Evolutionary conservation across 2,113 vertebrate genomes (phyloP).

Genomic region (Podiceps cristatus): DNA sequence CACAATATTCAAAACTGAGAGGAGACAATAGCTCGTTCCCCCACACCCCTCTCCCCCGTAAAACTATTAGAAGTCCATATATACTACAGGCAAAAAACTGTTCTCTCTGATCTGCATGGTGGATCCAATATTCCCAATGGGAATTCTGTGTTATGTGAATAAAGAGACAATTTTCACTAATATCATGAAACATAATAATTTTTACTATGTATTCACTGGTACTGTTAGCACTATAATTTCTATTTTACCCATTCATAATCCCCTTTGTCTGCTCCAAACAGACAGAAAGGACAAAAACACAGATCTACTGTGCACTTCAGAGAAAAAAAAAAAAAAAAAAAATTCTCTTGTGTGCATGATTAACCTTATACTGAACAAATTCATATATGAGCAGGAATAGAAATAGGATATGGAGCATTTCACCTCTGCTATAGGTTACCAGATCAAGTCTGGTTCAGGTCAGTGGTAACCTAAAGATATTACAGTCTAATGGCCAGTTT

Average conservation of each 20-base stretch:
- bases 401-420: slow-evolving; percentile 58
- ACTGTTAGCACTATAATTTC: slow-evolving; percentile 11
- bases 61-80: slow-evolving; percentile 3
- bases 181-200: slow-evolving; percentile 19
- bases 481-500: neutral
- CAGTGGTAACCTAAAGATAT: slow-evolving; percentile 25
- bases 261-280: neutral
- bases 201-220: neutral
- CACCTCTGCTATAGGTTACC: slow-evolving; percentile 23
- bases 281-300: neutral
- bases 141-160: slow-evolving; percentile 12
- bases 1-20: neutral
- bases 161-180: slow-evolving; percentile 41
- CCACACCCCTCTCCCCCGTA: neutral
- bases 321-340: neutral
- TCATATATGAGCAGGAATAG: neutral
- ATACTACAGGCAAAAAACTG: neutral
- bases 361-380: slow-evolving; percentile 25
- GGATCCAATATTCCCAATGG: slow-evolving; percentile 8
- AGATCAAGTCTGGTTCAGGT: slow-evolving; percentile 15
- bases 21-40: neutral
- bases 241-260: neutral
- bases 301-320: neutral
- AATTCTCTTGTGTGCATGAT: slow-evolving; percentile 5
- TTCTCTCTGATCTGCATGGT: neutral